Evolutionary conservation across 2,113 vertebrate genomes (phyloP), one percentile per base, ranked within the genome.

Genomic region (Sphyrna mokarran): DNA sequence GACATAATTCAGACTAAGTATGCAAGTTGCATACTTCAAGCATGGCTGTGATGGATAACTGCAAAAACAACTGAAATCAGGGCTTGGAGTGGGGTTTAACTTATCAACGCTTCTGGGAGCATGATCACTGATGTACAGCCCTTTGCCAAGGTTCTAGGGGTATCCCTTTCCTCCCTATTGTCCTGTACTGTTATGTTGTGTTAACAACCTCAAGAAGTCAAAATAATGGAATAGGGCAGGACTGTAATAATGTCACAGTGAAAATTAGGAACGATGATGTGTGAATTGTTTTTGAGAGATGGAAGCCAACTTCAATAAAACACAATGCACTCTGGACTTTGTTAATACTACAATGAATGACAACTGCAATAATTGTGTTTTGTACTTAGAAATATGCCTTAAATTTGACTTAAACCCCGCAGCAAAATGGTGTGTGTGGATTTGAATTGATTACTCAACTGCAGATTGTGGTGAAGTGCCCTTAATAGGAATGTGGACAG

Each of bases 61-160:
- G 26, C 23, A 26, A 89, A 58, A 29, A 58, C 26, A 87, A 43
- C 18, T 54, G 48, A 54, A 54, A 4, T 54, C 48, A 54, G 48
- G 48, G 48, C 48, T 54, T 54, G 4, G 48, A 54, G 48, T 54
- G 48, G 48, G 48, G 48, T 54, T 54, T 54, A 54, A 54, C 48
- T 54, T 54, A 4, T 54, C 48, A 54, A 54, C 48, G 2, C 48
- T 54, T 95, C n/a, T 69, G 76, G 86, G 97, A 99, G 98, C 96
- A 99, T 99, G 99, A 98, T 99, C 97, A 99, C 99, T 0, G 99
- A 99, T 96, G 99, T 99, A 96, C 99, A 99, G 96, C 98, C 99
- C 96, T 99, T 99, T 93, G 99, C 99, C 97, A 99, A 99, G 97
- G 99, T 99, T 98, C 97, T 99, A 96, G 99, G 99, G 94, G 99